Percentiles rank a stretch among this genome's conserved stretches.
phyloP scores from a whole-genome alignment of 2,113 vertebrate species.

The Callaeas wilsoni region DNA sequence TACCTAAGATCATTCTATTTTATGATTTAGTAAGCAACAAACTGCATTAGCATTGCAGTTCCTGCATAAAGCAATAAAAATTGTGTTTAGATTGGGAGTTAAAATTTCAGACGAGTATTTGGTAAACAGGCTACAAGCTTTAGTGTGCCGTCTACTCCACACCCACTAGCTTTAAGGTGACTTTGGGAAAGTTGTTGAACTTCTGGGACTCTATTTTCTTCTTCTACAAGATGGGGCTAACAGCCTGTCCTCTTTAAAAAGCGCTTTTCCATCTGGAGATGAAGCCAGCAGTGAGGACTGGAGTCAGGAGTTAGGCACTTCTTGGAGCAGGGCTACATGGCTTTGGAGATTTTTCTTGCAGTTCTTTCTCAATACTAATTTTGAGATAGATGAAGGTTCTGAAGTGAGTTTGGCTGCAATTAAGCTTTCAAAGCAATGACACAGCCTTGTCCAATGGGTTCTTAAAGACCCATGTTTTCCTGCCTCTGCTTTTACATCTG shows the following conservation, averaged over 20 bases:
- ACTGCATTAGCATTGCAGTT: background rate
- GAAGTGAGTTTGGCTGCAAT: background rate
- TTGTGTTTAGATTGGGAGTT: background rate
- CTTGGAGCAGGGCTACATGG: background rate
- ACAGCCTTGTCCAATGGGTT: background rate
- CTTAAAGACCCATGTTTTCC: background rate
- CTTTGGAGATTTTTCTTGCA: background rate
- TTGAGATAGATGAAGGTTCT: background rate
- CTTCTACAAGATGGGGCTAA: background rate
- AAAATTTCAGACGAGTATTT: background rate
- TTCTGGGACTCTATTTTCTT: background rate
- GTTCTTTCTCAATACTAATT: background rate
- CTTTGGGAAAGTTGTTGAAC: background rate
- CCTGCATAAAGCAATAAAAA: background rate
- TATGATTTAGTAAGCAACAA: slow-evolving; percentile 11
- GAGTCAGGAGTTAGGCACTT: background rate
- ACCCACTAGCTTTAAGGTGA: background rate
- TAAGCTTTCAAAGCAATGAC: background rate
- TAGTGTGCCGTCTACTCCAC: background rate
- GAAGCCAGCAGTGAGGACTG: background rate
- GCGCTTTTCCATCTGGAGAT: background rate
- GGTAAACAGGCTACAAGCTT: background rate
- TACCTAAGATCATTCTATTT: background rate
- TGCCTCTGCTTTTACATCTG: background rate
- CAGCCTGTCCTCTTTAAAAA: background rate